phyloP scores from a whole-genome alignment of 2,888 invertebrate genomes.

The Portevinia maculata region DNA sequence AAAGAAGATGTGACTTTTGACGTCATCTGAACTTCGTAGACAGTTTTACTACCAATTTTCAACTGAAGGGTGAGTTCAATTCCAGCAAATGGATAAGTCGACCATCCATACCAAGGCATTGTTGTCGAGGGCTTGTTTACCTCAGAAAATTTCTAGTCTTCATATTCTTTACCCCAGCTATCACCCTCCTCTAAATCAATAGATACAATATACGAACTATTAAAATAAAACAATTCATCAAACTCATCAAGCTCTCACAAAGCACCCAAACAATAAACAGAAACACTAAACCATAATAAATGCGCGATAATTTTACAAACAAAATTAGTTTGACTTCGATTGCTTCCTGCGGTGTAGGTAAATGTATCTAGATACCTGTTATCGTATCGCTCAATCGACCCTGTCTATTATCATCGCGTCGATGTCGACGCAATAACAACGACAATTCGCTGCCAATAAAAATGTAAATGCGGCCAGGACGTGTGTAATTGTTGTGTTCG shows the following conservation, averaged over 20 bases:
- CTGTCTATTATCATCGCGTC: not conserved
- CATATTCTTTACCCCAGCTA: too few species aligned
- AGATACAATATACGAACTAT: not conserved
- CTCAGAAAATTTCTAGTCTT: too few species aligned
- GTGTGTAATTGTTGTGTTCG: constrained; percentile 64
- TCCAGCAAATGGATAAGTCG: too few species aligned
- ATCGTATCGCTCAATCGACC: constrained; percentile 33
- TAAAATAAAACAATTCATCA: constrained; percentile 27
- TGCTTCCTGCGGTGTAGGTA: constrained; percentile 23
- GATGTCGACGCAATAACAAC: constrained; percentile 13
- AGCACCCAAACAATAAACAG: constrained; percentile 10
- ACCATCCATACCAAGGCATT: too few species aligned
- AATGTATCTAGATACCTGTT: constrained; percentile 52
- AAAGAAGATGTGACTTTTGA: too few species aligned
- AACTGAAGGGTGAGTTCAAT: too few species aligned
- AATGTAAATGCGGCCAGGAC: constrained; percentile 63
- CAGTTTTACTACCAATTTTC: too few species aligned
- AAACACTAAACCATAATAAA: constrained; percentile 26
- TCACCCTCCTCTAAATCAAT: too few species aligned
- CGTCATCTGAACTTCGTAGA: too few species aligned
- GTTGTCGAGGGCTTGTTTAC: too few species aligned
- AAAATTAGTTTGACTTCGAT: constrained; percentile 38
- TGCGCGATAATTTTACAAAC: constrained; percentile 22
- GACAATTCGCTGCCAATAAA: constrained; percentile 61
- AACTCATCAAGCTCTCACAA: constrained; percentile 28